phyloP scores from a whole-genome alignment of 2,113 vertebrate species.

The Sterna hirundo region DNA sequence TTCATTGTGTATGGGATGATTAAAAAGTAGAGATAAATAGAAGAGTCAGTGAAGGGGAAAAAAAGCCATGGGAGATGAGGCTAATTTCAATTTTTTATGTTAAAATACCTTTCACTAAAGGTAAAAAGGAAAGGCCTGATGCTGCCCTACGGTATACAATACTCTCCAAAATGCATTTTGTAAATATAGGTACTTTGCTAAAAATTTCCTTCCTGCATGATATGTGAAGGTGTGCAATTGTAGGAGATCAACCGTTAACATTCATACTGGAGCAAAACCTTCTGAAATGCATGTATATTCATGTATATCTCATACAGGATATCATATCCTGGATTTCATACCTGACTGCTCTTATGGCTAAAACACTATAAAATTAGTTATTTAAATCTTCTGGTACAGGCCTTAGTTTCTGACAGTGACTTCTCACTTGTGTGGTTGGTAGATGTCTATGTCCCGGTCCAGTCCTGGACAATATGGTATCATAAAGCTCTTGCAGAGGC shows the following conservation, averaged over 20 bases:
- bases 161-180: background rate
- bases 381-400: background rate
- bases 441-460: background rate
- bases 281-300: background rate
- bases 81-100: background rate
- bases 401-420: background rate
- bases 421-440: background rate
- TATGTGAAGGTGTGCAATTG: background rate
- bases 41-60: background rate
- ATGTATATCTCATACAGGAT: background rate
- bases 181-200: background rate
- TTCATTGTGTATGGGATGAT: background rate
- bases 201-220: background rate
- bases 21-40: background rate
- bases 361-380: background rate
- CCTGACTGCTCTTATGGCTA: background rate
- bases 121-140: background rate
- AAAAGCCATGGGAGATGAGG: background rate
- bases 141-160: background rate
- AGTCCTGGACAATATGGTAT: background rate
- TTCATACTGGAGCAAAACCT: background rate
- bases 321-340: background rate
- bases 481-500: background rate
- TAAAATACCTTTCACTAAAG: background rate
- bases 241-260: background rate